Evolutionary conservation across 2,888 invertebrate genomes (phyloP).

Genomic region (Drosophila mulleri): DNA sequence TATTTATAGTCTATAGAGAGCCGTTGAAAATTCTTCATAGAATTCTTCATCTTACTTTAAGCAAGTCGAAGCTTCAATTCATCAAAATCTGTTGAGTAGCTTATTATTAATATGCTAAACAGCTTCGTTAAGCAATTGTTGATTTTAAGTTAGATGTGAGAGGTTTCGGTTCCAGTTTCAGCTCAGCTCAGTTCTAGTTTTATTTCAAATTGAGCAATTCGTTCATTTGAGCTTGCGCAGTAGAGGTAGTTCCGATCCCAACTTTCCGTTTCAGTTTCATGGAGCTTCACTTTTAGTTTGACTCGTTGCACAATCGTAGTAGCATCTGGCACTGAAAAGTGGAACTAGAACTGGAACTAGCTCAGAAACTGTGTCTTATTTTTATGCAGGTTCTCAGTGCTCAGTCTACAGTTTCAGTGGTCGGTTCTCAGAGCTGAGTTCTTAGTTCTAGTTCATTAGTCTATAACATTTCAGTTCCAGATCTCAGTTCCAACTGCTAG

Average conservation of each 20-base stretch:
- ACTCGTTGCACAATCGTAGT: too few species aligned
- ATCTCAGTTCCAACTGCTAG: not conserved
- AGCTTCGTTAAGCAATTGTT: not conserved
- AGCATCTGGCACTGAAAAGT: too few species aligned
- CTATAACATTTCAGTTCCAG: not conserved
- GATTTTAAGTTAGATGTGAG: not conserved
- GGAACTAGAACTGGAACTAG: too few species aligned
- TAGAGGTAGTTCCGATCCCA: too few species aligned
- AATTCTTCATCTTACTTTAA: not conserved
- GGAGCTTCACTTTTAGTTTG: too few species aligned
- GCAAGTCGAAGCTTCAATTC: not conserved
- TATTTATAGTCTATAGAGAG: not conserved
- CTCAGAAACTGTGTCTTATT: too few species aligned
- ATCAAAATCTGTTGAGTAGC: not conserved
- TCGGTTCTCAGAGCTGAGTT: too few species aligned
- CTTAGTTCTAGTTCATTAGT: not conserved
- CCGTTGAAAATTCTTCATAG: not conserved
- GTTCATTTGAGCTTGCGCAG: too few species aligned
- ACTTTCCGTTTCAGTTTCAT: too few species aligned
- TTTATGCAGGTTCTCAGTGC: too few species aligned
- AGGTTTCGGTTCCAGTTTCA: not conserved
- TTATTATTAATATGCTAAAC: not conserved
- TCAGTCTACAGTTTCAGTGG: too few species aligned
- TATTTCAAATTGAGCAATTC: not conserved
- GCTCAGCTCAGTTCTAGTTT: not conserved